These are phyloP conservation scores for Phoebastria nigripes DNA, from an alignment of 2,797 vertebrate genomes.

Conservation along the genomic window DNA sequence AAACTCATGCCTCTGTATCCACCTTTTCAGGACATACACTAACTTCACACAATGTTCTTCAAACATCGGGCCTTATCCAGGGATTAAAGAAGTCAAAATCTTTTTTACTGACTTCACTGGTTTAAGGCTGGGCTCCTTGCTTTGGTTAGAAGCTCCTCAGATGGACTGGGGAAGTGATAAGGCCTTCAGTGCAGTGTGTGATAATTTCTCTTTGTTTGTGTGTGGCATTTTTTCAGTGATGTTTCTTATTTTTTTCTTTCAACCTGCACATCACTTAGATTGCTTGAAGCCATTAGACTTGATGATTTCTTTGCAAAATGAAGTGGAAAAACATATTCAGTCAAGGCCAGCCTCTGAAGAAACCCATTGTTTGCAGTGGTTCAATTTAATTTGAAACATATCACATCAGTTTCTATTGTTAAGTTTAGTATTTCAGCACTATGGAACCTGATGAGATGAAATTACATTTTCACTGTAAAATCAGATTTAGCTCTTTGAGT, in stretches of 20 bases:
- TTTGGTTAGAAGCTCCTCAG: background rate
- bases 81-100: background rate
- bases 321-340: constrained; percentile 54
- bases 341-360: constrained; percentile 4
- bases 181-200: background rate
- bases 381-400: constrained; percentile 57
- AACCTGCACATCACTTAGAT: constrained; percentile 14
- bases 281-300: constrained; percentile 38
- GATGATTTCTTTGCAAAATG: constrained; percentile 57
- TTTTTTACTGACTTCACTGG: background rate
- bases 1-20: background rate
- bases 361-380: constrained; percentile 49
- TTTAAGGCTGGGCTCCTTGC: background rate
- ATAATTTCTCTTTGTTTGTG: constrained; percentile 2
- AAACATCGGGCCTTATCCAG: background rate
- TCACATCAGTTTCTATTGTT: constrained; percentile 47
- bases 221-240: background rate
- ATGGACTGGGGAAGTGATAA: background rate
- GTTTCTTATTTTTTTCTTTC: background rate
- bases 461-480: constrained; percentile 50
- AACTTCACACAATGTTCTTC: background rate
- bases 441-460: constrained; percentile 50
- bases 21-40: background rate
- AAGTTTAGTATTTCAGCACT: constrained; percentile 34
- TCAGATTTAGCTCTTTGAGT: constrained; percentile 56